Base-by-base conservation (phyloP, 2,888 invertebrate species). In the Limenitis arthemis region DNA sequence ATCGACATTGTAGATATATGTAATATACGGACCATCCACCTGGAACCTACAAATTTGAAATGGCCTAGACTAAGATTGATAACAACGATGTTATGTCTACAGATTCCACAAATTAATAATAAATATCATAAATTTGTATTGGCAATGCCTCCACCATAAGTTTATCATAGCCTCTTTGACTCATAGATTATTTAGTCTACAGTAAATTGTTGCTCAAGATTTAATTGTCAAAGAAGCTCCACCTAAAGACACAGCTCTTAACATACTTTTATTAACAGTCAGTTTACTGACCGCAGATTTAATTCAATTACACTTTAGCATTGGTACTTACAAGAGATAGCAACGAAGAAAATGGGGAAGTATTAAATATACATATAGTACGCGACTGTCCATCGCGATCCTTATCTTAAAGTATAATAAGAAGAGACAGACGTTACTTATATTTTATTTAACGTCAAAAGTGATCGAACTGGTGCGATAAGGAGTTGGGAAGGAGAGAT, bases 401-500 rank as follows among this genome's bases (percentile, higher is more conserved):
- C 77, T 80, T 84, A 86, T 86, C 86, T 79, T 63, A 57, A 61
- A 68, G 77, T 70, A 80, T 84, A 85, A 85, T 84, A 85, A 81
- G 79, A 82, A 77, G 78, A 82, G 83, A 84, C 83, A 81, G 82
- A 84, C 82, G 75, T 83, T 74, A 78, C 81, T 82, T 85, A 85
- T 79, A 85, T 83, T 84, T 85, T 83, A 84, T 84, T 82, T 79
- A 81, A 83, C 71, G 77, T 82, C 83, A 77, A 73, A 73, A 70
- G 72, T 78, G 86, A 86, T 86, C 80, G 75, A 82, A 78, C 68
- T 77, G 74, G 67, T 67, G 59, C 63, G 85, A 85, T 85, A 85
- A 83, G 70, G 50, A 66, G 64, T 65, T 66, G 65, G 67, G 69
- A 72, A 64, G 71, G 65, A 68, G 70, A 77, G 76, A 79, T 85